Evolutionary conservation across 2,888 invertebrate genomes (phyloP).

Genomic region (Pristionchus mayeri): DNA sequence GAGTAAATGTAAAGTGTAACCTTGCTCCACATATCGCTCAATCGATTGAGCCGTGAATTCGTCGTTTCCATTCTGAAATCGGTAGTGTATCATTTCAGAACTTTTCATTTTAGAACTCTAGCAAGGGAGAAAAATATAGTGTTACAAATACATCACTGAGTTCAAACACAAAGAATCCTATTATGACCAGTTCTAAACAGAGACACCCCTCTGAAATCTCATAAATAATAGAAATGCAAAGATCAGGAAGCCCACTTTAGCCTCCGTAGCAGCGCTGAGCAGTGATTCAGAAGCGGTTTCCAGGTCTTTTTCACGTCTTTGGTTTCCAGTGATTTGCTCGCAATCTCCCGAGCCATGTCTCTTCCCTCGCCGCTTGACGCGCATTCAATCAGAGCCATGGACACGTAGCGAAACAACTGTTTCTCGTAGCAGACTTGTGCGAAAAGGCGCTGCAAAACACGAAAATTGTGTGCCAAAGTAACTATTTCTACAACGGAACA

Average conservation of each 20-base stretch:
- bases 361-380: neutral
- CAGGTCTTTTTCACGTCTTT: neutral
- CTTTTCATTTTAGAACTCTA: no score
- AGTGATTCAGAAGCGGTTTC: neutral
- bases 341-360: neutral
- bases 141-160: no score
- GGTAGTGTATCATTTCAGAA: no score
- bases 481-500: no score
- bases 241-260: neutral
- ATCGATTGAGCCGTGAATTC: neutral
- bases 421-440: neutral
- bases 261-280: neutral
- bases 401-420: neutral
- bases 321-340: neutral
- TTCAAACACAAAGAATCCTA: no score
- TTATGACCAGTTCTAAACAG: no score
- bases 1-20: neutral
- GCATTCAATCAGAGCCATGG: constrained; percentile 2
- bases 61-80: neutral
- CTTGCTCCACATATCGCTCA: neutral
- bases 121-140: no score
- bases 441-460: constrained; percentile 21
- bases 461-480: no score
- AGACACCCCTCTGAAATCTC: no score
- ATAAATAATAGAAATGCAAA: no score